These are phyloP conservation scores for Aurelia coerulea DNA, from an alignment of 30 jellyfish, hydroid and myxozoan species.

Conservation along the genomic window DNA sequence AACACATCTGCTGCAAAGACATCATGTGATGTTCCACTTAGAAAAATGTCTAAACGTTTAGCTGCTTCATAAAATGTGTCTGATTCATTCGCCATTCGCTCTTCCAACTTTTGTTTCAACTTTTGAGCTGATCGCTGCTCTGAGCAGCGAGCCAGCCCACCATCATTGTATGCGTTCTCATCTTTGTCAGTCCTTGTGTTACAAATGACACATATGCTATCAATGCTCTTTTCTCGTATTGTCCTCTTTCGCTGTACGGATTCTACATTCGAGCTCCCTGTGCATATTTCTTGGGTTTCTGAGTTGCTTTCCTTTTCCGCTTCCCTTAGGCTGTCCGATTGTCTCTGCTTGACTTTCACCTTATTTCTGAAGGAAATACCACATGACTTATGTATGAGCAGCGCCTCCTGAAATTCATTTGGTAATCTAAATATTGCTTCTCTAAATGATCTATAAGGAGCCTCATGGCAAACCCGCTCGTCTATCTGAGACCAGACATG, in stretches of 20 bases:
- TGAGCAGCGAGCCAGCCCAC: constrained; percentile 55
- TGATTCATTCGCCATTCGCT: constrained; percentile 1
- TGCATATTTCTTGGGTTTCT: constrained; percentile 19
- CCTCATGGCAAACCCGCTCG: constrained; percentile 38
- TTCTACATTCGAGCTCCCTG: constrained; percentile 14
- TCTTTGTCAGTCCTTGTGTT: constrained; percentile 17
- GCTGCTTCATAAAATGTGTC: constrained; percentile 31
- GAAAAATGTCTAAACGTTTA: constrained; percentile 23
- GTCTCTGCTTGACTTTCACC: constrained; percentile 20
- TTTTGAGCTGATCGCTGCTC: constrained; percentile 50
- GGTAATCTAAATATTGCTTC: constrained; percentile 38
- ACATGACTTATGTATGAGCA: constrained; percentile 14
- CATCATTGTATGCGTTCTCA: constrained; percentile 16
- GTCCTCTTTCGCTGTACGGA: constrained; percentile 12
- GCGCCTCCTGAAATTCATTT: constrained; percentile 38
- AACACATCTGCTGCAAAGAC: constrained; percentile 26
- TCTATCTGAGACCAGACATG: constrained; percentile 33
- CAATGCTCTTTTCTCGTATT: constrained; percentile 31
- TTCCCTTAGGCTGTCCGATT: constrained; percentile 26
- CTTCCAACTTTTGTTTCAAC: constrained; percentile 22
- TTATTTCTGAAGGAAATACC: constrained; percentile 33
- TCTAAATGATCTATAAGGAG: constrained; percentile 39
- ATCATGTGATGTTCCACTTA: not conserved
- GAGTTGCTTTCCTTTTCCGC: constrained; percentile 22
- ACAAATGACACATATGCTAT: constrained; percentile 8